Evolutionary conservation across 2,113 vertebrate species (phyloP).

Genomic region (Orycteropus afer): DNA sequence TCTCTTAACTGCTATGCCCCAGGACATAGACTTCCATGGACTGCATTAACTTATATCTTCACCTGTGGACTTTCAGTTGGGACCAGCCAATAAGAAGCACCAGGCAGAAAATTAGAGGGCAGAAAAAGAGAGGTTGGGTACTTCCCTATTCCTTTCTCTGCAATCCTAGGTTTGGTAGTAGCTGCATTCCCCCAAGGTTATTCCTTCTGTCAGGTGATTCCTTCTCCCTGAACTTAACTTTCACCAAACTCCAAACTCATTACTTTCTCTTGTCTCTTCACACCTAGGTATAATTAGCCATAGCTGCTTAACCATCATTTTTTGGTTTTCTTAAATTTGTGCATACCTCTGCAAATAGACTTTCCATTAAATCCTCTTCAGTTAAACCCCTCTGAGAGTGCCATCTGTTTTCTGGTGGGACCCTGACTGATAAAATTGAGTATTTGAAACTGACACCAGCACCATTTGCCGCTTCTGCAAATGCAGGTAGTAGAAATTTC

Average conservation of each 20-base stretch:
- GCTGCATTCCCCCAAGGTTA: neutral
- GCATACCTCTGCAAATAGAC: neutral
- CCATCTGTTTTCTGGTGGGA: neutral
- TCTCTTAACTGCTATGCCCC: neutral
- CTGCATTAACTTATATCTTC: neutral
- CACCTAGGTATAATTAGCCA: neutral
- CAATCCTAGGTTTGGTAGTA: neutral
- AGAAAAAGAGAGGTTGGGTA: neutral
- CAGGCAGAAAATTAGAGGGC: neutral
- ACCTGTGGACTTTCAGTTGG: neutral
- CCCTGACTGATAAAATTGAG: neutral
- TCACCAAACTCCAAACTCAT: neutral
- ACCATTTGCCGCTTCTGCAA: neutral
- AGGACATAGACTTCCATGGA: neutral
- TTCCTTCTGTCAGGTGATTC: neutral
- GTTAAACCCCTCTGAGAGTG: neutral
- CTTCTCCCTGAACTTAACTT: neutral
- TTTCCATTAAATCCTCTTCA: neutral
- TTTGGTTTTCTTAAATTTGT: neutral
- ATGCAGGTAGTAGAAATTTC: neutral
- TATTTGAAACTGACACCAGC: constrained; percentile 2
- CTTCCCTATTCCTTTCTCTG: neutral
- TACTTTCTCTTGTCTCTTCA: neutral
- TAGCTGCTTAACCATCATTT: neutral
- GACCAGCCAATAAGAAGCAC: neutral